Conservation (phyloP, 2,113 vertebrate genomes). For the Pleuronectes platessa region DNA sequence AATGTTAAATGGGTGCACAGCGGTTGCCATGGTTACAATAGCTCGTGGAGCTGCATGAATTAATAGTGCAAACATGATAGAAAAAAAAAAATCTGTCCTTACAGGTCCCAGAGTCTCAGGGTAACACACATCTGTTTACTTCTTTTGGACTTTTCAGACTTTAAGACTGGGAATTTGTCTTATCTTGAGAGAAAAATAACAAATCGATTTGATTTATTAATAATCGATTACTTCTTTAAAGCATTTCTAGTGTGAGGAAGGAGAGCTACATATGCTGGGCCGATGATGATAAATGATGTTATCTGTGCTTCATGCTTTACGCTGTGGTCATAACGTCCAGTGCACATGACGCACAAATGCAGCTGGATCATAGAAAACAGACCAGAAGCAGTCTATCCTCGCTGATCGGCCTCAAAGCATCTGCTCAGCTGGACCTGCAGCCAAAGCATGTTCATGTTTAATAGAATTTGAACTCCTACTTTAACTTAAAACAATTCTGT, state of each 20-base stretch:
- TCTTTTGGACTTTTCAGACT: not conserved
- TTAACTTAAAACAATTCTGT: too few species aligned
- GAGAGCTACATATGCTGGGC: not conserved
- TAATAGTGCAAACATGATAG: not conserved
- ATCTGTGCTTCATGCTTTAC: not conserved
- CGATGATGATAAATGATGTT: slow-evolving; percentile 6
- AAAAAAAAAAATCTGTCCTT: not conserved
- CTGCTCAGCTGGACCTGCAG: not conserved
- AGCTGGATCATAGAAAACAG: not conserved
- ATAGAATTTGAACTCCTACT: not conserved
- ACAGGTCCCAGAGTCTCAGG: not conserved
- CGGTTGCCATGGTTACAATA: slow-evolving; percentile 6
- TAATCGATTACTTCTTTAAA: too few species aligned
- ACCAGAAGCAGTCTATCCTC: not conserved
- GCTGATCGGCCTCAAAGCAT: not conserved
- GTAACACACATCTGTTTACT: not conserved
- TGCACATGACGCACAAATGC: slow-evolving; percentile 5
- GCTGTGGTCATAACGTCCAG: not conserved
- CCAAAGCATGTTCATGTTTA: not conserved
- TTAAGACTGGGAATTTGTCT: not conserved
- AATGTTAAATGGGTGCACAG: not conserved
- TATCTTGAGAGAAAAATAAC: not conserved
- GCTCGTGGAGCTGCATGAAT: not conserved
- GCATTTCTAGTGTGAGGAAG: not conserved
- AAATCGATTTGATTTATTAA: too few species aligned